These are phyloP conservation scores for Panulirus ornatus DNA, from an alignment of 1,140 invertebrate species.

Conservation along the genomic window DNA sequence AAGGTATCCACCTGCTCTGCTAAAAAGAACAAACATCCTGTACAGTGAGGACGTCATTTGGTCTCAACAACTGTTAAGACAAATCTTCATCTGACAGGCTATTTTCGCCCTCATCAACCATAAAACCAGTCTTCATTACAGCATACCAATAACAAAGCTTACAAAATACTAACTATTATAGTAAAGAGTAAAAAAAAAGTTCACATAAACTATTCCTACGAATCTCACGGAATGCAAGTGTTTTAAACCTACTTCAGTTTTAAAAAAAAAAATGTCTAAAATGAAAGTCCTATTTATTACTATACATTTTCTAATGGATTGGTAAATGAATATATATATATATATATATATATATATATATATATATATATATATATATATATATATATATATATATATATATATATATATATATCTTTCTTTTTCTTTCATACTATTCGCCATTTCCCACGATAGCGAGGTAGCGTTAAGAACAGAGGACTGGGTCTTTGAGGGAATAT, in stretches of 20 bases:
- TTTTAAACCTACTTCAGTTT: constrained; percentile 10
- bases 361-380: constrained; percentile 8
- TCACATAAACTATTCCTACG: constrained; percentile 20
- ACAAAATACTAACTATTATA: neutral
- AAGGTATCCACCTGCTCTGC: no score
- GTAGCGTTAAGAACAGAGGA: no score
- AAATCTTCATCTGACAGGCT: neutral
- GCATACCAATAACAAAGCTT: neutral
- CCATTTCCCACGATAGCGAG: no score
- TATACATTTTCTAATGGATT: neutral
- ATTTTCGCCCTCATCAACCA: neutral
- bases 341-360: constrained; percentile 8
- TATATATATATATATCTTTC: neutral
- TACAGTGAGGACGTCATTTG: neutral
- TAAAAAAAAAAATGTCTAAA: no score
- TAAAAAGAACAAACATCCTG: no score
- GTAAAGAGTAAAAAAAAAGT: constrained; percentile 23
- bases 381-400: neutral
- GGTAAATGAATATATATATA: constrained; percentile 6
- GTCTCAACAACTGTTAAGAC: neutral
- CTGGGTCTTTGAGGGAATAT: no score
- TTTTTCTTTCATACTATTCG: no score
- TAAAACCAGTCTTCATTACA: neutral
- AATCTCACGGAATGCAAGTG: constrained; percentile 52
- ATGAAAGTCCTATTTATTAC: no score